Conservation (phyloP, 2,888 invertebrate genomes). For the Drosophila gaucha region DNA sequence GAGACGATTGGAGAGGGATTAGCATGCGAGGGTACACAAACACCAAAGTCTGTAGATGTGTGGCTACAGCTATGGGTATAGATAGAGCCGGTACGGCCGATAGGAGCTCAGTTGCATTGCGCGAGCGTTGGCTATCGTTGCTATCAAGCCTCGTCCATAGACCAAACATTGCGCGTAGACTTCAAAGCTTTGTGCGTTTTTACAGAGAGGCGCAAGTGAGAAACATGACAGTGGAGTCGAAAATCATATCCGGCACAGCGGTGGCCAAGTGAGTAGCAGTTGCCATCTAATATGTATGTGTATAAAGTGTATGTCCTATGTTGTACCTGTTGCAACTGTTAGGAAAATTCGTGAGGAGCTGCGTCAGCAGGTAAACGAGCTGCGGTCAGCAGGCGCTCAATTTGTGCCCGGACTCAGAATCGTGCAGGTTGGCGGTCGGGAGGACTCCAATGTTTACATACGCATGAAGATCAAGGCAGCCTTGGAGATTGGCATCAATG, state of each 20-base stretch:
- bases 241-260: conserved; percentile 88
- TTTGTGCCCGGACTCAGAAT: conserved; percentile 94
- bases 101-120: conserved; percentile 62
- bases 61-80: conserved; percentile 43
- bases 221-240: conserved; percentile 82
- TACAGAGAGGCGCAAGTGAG: conserved; percentile 47
- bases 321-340: conserved; percentile 14
- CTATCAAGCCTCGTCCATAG: conserved; percentile 25
- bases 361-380: conserved; percentile 87
- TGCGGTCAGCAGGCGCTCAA: conserved; percentile 86
- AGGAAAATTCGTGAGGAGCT: conserved; percentile 91
- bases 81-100: conserved; percentile 48
- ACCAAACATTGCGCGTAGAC: conserved; percentile 23
- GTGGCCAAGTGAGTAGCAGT: conserved; percentile 87
- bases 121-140: conserved; percentile 52
- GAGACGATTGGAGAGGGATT: conserved; percentile 14
- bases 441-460: conserved; percentile 99
- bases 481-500: conserved; percentile 93
- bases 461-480: conserved; percentile 97
- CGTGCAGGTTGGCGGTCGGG: conserved; percentile 97
- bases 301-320: not conserved
- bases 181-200: conserved; percentile 44
- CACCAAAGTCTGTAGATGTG: conserved; percentile 5
- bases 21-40: conserved; percentile 16
- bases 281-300: too few relatives aligned